Base-by-base conservation (phyloP, 1,140 invertebrate genomes). In the Pantala flavescens region DNA sequence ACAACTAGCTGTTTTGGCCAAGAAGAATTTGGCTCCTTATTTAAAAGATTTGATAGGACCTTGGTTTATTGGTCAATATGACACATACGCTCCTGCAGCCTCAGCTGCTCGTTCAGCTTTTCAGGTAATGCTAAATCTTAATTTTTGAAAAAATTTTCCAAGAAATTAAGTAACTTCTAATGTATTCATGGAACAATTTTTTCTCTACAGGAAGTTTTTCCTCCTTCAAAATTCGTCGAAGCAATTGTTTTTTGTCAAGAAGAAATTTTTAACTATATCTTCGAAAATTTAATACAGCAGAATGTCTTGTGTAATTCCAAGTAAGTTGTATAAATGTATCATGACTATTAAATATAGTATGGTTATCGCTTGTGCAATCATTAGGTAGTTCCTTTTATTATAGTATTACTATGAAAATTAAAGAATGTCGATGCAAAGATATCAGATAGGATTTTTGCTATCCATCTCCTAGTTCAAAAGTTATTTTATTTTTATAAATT, bases 21-120 rank as follows among this genome's bases (percentile, higher is more conserved):
- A 90, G 36, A 86, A 90, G 73, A 87, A 89, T 79, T 84, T 96
- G 72, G 94, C 93, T 7, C 89, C 90, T 0, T 88, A 90, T 81
- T 84, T 96, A 0, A 93, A 93, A 79, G 86, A 87, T 78, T 77
- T 96, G 3, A 88, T 91, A 76, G 84, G 83, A 19, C 82, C 87
- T 23, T 93, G 92, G 91, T 87, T 95, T 76, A 85, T 90, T 7
- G 89, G 90, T 23, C 91, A 93, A 79, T 92, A 88, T 83, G 95
- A 97, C 79, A 88, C 88, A 10, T 93, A 94, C 83, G 85, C 91
- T 14, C 91, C 91, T 3, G 92, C 92, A 21, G 90, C 93, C 7
- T 87, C 86, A 76, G 87, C 89, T 76, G 94, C 94, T 23, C 83
- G 80, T 23, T 83, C 85, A 77, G 87, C 90, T n/a, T 94, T 92